These are phyloP conservation scores for Terebella lapidaria DNA, from an alignment of 2,888 invertebrate genomes.

Conservation along the genomic window DNA sequence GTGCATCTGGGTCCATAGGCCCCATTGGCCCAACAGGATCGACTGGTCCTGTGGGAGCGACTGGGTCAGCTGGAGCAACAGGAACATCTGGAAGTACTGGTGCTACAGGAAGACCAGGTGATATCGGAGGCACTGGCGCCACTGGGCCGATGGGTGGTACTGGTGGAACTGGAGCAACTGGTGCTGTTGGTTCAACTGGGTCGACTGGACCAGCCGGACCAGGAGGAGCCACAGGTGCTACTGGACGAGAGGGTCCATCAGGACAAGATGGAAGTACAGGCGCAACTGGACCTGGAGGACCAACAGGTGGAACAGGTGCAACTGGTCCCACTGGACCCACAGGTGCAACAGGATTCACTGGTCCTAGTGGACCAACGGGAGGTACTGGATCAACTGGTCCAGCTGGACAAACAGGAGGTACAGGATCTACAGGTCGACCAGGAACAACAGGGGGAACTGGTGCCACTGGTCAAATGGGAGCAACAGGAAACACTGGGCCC, in stretches of 20 bases:
- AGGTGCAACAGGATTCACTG: constrained; percentile 5
- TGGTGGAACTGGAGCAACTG: constrained; percentile 12
- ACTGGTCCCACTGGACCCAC: constrained; percentile 12
- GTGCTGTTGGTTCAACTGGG: constrained; percentile 12
- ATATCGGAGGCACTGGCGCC: constrained; percentile 14
- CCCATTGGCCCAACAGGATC: constrained; percentile 4
- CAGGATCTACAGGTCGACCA: constrained; percentile 1
- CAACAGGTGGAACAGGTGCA: constrained; percentile 13
- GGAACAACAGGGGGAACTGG: constrained; percentile 7
- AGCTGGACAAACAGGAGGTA: constrained; percentile 2
- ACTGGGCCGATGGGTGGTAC: constrained; percentile 16
- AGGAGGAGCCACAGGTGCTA: constrained; percentile 8
- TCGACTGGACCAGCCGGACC: constrained; percentile 15
- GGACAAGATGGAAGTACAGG: constrained; percentile 15
- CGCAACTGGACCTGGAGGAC: constrained; percentile 12
- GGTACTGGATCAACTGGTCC: constrained; percentile 3
- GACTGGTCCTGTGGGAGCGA: constrained; percentile 11
- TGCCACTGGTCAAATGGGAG: constrained; percentile 10
- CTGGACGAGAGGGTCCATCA: constrained; percentile 12
- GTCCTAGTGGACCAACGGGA: constrained; percentile 3
- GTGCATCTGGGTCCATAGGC: constrained; percentile 5
- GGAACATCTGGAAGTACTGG: constrained; percentile 18
- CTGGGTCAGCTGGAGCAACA: constrained; percentile 13
- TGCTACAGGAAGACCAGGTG: constrained; percentile 12
- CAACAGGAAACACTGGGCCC: constrained; percentile 14